A percentile compares a stretch with the other conserved stretches of the same genome.
Evolutionary conservation across 1,140 invertebrate species (phyloP).

Genomic region (Steinernema khuongi): DNA sequence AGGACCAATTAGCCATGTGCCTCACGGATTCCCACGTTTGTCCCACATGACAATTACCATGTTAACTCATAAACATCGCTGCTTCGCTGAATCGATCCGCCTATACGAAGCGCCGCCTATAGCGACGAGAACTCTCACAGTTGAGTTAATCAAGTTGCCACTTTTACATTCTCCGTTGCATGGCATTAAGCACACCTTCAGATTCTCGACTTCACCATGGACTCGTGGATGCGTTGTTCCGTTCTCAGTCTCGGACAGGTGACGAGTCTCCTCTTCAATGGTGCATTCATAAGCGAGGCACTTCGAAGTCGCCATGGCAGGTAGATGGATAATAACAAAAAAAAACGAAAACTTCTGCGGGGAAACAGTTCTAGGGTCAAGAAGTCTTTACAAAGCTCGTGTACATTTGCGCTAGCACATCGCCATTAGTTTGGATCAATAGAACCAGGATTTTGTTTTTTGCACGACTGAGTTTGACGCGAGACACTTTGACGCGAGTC

Average conservation of each 20-base stretch:
- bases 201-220: not conserved
- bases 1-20: not conserved
- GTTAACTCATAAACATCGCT: not conserved
- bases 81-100: not conserved
- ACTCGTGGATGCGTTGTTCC: not conserved
- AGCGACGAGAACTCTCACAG: not conserved
- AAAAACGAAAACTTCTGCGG: no score
- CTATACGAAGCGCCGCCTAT: no score
- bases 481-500: no score
- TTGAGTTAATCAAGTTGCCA: not conserved
- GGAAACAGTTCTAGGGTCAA: no score
- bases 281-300: not conserved
- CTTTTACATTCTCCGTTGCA: not conserved
- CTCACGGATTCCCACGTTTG: not conserved
- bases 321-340: not conserved
- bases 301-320: not conserved
- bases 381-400: no score
- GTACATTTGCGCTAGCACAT: no score
- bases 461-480: no score
- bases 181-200: no score
- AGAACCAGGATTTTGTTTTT: no score
- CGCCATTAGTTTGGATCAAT: no score
- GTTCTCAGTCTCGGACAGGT: not conserved
- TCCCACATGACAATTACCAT: not conserved
- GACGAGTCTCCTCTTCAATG: not conserved